phyloP scores from a whole-genome alignment of 2,113 vertebrate species.

The Neotoma lepida region DNA sequence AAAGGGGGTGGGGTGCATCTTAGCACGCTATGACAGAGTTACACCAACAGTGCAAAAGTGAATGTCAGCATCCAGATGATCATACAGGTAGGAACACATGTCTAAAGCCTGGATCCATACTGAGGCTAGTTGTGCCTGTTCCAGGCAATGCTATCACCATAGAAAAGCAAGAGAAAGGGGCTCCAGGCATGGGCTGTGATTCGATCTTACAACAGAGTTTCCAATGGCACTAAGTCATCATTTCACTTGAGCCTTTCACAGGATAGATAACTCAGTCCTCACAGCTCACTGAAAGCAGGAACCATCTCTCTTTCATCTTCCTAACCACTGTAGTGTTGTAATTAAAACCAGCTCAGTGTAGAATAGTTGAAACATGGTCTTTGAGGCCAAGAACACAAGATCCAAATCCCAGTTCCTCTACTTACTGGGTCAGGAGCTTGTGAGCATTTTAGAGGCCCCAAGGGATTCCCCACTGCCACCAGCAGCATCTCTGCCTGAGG shows the following conservation, averaged over 20 bases:
- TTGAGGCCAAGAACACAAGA: slow-evolving; percentile 6
- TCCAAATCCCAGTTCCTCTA: slow-evolving; percentile 45
- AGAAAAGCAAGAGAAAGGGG: background rate
- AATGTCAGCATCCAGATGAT: background rate
- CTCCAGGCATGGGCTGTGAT: background rate
- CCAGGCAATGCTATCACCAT: background rate
- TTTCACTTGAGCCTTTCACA: background rate
- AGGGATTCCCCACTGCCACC: background rate
- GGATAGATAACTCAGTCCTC: slow-evolving; percentile 28
- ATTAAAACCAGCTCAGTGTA: slow-evolving; percentile 7
- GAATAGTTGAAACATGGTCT: slow-evolving; percentile 18
- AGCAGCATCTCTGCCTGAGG: slow-evolving; percentile 1
- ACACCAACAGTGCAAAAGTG: background rate
- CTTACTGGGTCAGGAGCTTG: background rate
- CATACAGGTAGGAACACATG: background rate
- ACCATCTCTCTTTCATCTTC: background rate
- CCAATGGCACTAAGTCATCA: background rate
- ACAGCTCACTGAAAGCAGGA: slow-evolving; percentile 25
- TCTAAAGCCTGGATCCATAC: background rate
- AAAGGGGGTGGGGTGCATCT: background rate
- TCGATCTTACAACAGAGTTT: background rate
- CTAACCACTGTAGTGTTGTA: background rate
- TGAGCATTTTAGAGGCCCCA: slow-evolving; percentile 2
- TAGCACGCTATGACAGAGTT: background rate
- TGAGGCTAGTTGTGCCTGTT: background rate